Conservation (phyloP, 2,888 invertebrate genomes). For the Ischnus inquisitorius region DNA sequence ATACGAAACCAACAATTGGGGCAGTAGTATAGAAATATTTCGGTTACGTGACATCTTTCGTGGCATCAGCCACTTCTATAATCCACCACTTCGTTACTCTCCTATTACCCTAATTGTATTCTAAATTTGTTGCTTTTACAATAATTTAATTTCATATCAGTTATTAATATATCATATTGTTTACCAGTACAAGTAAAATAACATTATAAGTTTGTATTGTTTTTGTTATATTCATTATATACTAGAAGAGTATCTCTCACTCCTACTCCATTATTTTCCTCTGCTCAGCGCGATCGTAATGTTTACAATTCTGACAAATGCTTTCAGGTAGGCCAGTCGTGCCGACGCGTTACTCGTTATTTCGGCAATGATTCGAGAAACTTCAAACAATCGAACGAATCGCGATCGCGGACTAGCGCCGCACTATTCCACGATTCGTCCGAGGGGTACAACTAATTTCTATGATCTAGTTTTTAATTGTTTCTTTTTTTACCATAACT, state of each 20-base stretch:
- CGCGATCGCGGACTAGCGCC: conserved; percentile 40
- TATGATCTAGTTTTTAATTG: neutral
- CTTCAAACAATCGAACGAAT: conserved; percentile 47
- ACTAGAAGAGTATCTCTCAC: conserved; percentile 66
- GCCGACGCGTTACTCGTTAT: conserved; percentile 25
- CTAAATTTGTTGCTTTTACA: conserved; percentile 76
- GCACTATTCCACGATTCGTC: neutral
- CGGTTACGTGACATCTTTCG: conserved; percentile 78
- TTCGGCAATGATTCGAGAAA: conserved; percentile 52
- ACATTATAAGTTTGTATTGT: conserved; percentile 79
- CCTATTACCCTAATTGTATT: conserved; percentile 84
- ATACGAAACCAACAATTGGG: conserved; percentile 81
- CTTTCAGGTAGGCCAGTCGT: conserved; percentile 64
- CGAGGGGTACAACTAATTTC: neutral
- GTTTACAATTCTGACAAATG: conserved; percentile 66
- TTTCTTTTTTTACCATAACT: neutral
- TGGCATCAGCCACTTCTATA: conserved; percentile 72
- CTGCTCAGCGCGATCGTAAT: conserved; percentile 75
- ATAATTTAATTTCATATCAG: conserved; percentile 79
- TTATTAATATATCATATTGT: conserved; percentile 69
- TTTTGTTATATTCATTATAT: conserved; percentile 78
- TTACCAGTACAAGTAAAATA: conserved; percentile 80
- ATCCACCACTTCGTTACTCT: conserved; percentile 84
- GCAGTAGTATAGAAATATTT: conserved; percentile 82
- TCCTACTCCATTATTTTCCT: conserved; percentile 69